These are phyloP conservation scores for Zoanthus gigantus DNA, from an alignment of 92 coral and sea anemone genomes.

Conservation along the genomic window DNA sequence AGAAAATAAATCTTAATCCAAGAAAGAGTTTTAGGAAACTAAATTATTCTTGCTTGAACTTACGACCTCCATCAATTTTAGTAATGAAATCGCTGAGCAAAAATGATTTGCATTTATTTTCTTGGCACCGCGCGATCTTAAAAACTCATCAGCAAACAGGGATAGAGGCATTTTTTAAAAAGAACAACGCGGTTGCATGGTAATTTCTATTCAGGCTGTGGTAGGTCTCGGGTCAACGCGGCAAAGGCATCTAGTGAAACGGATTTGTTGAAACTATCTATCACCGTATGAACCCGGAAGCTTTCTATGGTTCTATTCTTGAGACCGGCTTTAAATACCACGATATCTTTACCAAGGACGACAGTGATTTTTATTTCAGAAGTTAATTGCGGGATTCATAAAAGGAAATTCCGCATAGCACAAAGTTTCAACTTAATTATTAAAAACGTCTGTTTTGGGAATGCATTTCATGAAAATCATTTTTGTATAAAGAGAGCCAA, in stretches of 20 bases:
- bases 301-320: not conserved
- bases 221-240: conserved; percentile 25
- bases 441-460: conserved; percentile 9
- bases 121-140: conserved; percentile 31
- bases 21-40: not conserved
- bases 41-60: conserved; percentile 11
- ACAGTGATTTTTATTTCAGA: not conserved
- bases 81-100: not conserved
- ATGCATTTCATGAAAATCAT: not conserved
- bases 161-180: not conserved
- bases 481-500: not conserved
- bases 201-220: conserved; percentile 6
- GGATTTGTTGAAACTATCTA: conserved; percentile 26
- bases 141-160: not conserved
- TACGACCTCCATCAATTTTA: not conserved
- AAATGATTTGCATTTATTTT: conserved; percentile 4
- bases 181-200: not conserved
- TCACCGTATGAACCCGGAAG: conserved; percentile 46
- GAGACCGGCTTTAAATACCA: not conserved
- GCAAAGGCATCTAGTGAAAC: not conserved
- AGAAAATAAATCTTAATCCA: conserved; percentile 27
- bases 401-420: not conserved
- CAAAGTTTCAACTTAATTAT: not conserved
- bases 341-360: not conserved
- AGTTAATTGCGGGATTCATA: too few relatives aligned